Conservation (phyloP, 1,140 invertebrate genomes). For the Drosophila takahashii region DNA sequence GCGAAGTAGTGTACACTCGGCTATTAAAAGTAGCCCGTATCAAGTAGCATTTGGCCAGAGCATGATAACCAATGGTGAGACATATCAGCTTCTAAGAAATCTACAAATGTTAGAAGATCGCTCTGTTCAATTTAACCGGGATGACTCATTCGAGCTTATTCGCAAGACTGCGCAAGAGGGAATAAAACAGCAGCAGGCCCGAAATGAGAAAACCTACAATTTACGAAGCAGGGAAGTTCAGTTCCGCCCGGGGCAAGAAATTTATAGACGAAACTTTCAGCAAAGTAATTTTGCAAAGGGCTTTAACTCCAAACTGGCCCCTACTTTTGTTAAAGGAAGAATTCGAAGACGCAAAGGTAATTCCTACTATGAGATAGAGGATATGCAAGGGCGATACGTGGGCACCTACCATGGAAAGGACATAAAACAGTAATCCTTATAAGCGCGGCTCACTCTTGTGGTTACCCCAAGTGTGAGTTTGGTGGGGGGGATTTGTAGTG, state of each 20-base stretch:
- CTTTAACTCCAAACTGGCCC: not conserved
- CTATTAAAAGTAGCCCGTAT: not conserved
- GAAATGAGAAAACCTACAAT: not conserved
- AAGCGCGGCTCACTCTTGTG: too few relatives aligned
- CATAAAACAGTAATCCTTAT: too few relatives aligned
- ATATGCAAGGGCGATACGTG: not conserved
- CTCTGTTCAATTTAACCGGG: not conserved
- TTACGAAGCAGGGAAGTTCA: not conserved
- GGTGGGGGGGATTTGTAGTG: too few relatives aligned
- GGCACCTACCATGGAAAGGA: too few relatives aligned
- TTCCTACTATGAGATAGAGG: not conserved
- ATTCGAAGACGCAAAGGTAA: not conserved
- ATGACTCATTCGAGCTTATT: conserved; percentile 2
- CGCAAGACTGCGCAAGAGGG: not conserved
- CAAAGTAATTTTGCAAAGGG: conserved; percentile 13
- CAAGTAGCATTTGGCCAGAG: not conserved
- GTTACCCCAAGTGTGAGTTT: too few relatives aligned
- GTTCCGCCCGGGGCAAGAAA: not conserved
- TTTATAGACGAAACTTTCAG: conserved; percentile 1
- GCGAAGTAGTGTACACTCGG: not conserved
- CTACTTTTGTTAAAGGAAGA: not conserved
- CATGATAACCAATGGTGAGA: not conserved
- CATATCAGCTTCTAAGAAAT: not conserved
- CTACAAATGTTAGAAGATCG: conserved; percentile 3
- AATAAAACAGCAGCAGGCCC: not conserved